A percentile compares a stretch with the other conserved stretches of the same genome.
These are phyloP conservation scores for Melipona quadrifasciata DNA, from an alignment of 1,140 invertebrate species.

Conservation along the genomic window DNA sequence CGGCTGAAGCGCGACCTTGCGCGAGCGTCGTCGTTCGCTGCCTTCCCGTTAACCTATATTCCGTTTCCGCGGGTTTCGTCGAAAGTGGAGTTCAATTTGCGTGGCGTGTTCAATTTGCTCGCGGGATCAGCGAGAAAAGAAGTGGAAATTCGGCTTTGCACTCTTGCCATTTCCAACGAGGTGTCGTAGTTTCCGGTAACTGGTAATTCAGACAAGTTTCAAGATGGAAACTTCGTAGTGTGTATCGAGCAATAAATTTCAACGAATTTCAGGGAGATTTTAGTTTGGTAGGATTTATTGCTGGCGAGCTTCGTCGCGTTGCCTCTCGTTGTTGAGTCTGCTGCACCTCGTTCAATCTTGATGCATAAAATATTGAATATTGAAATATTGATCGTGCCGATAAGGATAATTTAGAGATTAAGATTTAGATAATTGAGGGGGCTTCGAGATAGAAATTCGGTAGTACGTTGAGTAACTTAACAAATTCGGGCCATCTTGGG, in stretches of 20 bases:
- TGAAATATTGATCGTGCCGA: too few species aligned
- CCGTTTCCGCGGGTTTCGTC: not conserved
- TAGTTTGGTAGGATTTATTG: not conserved
- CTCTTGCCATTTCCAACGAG: not conserved
- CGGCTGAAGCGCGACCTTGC: not conserved
- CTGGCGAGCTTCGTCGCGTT: not conserved
- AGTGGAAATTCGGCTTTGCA: not conserved
- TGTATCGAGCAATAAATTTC: not conserved
- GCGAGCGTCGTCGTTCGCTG: not conserved
- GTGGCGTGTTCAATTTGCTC: not conserved
- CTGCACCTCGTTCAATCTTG: not conserved
- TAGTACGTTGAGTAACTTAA: too few species aligned
- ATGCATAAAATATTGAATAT: too few species aligned
- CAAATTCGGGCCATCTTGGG: too few species aligned
- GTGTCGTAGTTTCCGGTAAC: not conserved
- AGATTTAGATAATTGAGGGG: too few species aligned
- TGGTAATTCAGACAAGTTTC: not conserved
- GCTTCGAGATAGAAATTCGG: too few species aligned
- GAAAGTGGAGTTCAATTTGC: slow-evolving; percentile 5
- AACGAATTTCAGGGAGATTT: not conserved
- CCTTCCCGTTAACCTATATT: slow-evolving; percentile 21
- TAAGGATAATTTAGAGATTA: too few species aligned
- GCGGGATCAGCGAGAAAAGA: too few species aligned
- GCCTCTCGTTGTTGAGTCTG: not conserved
- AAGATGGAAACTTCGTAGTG: not conserved